Base-by-base conservation (phyloP, 2,797 vertebrate species). In the Xenops minutus region DNA sequence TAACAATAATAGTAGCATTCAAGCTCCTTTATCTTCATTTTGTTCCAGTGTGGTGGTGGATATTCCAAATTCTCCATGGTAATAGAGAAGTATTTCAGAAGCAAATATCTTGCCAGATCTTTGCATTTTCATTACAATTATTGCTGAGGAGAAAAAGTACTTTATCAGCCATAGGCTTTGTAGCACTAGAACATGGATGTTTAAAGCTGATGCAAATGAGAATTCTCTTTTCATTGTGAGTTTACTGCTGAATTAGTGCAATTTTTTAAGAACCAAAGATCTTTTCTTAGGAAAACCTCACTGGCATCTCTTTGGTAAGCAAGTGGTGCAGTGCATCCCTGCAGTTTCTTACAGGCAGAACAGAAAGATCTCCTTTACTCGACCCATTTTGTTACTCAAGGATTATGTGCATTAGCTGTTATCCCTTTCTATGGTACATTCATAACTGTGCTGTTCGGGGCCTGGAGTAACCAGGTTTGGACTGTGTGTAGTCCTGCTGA, bases 391-490 rank as follows among this genome's bases (percentile, higher is more conserved):
- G 97, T 98, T 93, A 80, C 97, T 55, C 20, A 41, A 74, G 98
- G 98, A 98, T 98, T 98, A 97, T 96, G 97, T 96, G 96, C 95
- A 23, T 95, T 86, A 96, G 97, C 98, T 98, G 98, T 98, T 98
- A 97, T 97, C 97, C 97, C 95, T 98, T 98, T 98, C 89, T 95
- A 97, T 94, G 95, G 93, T 92, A 82, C 97, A 90, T 68, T 95
- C 85, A 41, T 52, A 54, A 68, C 89, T 48, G 27, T 14, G 84
- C 86, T 94, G 89, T 90, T 73, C 59, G 7, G 27, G 78, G 92
- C 69, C 92, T 92, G 52, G 58, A 88, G 72, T 21, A 93, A 59
- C 61, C 91, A 75, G 75, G 16, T 59, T 55, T 61, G 71, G 54
- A 41, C 89, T 76, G 43, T n/a, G 61, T 71, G 30, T 58, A 80